phyloP scores from a whole-genome alignment of 2,888 invertebrate genomes.

The Schizotus pectinicornis region DNA sequence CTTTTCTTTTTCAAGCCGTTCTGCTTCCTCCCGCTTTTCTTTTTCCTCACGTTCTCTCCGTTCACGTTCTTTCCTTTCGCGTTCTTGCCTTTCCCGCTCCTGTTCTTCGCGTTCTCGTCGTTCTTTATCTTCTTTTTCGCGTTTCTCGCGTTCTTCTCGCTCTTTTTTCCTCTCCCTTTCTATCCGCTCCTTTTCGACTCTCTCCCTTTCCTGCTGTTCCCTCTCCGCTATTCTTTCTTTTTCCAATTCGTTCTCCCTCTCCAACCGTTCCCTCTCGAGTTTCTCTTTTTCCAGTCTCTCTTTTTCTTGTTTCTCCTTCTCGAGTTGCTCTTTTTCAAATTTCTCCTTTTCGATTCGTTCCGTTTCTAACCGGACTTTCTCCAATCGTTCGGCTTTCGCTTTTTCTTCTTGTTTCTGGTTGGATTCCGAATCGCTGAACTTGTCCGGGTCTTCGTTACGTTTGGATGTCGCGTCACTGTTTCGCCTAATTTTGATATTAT shows the following conservation, averaged over 20 bases:
- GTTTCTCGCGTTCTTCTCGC: conserved; percentile 30
- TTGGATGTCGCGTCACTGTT: conserved; percentile 50
- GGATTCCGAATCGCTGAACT: conserved; percentile 48
- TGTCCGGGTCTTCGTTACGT: conserved; percentile 46
- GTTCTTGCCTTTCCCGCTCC: conserved; percentile 29
- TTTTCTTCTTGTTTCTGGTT: conserved; percentile 57
- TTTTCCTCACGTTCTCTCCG: conserved; percentile 44
- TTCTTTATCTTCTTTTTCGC: conserved; percentile 50
- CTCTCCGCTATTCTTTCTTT: conserved; percentile 46
- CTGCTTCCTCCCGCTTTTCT: conserved; percentile 55
- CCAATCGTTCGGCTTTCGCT: conserved; percentile 52
- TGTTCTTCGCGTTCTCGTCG: conserved; percentile 48
- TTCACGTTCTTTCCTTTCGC: conserved; percentile 35
- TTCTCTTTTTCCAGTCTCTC: conserved; percentile 58
- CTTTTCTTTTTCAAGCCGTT: conserved; percentile 37
- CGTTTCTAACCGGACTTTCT: conserved; percentile 57
- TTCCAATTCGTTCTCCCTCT: conserved; percentile 44
- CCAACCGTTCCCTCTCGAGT: conserved; percentile 53
- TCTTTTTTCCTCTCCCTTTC: conserved; percentile 40
- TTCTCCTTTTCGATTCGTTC: conserved; percentile 50
- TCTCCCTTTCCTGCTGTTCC: conserved; percentile 46
- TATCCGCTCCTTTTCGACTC: conserved; percentile 50
- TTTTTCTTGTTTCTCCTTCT: conserved; percentile 51
- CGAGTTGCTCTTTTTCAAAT: conserved; percentile 52
- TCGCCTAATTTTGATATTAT: conserved; percentile 47